Conservation (phyloP, 2,888 invertebrate species). For the Cheilosia scutellata region DNA sequence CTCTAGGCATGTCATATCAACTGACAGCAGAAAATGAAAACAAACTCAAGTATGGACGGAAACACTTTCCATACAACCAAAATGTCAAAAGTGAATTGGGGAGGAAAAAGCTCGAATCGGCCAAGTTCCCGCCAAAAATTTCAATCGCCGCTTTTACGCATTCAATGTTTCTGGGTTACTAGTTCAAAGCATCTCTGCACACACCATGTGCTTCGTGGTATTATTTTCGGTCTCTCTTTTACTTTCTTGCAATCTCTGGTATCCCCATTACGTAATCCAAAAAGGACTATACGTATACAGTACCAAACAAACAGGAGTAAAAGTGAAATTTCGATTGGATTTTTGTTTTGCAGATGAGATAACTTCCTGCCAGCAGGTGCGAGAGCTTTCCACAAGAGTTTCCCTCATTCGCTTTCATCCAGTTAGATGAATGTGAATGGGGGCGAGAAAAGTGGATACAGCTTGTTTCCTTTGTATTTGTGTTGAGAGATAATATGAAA, state of each 20-base stretch:
- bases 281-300: constrained; percentile 23
- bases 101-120: constrained; percentile 45
- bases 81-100: constrained; percentile 37
- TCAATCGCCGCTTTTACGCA: constrained; percentile 33
- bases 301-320: constrained; percentile 40
- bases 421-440: background rate
- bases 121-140: constrained; percentile 65
- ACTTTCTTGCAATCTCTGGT: background rate
- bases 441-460: too few relatives aligned
- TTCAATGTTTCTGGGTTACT: constrained; percentile 66
- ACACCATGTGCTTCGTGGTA: constrained; percentile 58
- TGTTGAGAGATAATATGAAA: constrained; percentile 30
- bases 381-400: constrained; percentile 52
- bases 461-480: constrained; percentile 24
- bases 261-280: constrained; percentile 66
- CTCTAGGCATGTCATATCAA: background rate
- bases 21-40: background rate
- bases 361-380: constrained; percentile 13
- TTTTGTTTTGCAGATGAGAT: constrained; percentile 42
- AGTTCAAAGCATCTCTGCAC: constrained; percentile 65
- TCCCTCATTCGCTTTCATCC: constrained; percentile 9
- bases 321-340: constrained; percentile 62
- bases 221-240: constrained; percentile 41
- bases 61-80: background rate
- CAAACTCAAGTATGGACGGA: background rate